Evolutionary conservation across 2,888 invertebrate genomes (phyloP).

Genomic region (Pharmacophagus antenor): DNA sequence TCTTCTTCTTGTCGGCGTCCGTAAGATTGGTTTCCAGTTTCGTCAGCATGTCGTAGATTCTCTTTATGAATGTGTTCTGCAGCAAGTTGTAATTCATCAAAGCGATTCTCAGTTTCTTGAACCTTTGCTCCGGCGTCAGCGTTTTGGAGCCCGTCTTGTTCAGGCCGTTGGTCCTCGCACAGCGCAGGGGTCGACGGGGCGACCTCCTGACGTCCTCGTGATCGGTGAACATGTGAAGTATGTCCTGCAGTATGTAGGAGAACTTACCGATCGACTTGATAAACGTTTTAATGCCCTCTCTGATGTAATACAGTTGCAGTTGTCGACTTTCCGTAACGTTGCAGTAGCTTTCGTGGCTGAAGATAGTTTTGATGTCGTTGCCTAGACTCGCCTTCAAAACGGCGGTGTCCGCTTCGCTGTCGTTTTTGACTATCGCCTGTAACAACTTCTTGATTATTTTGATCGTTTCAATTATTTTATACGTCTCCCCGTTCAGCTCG

Average conservation of each 20-base stretch:
- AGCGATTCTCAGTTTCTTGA: conserved; percentile 48
- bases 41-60: conserved; percentile 50
- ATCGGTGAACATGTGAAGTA: conserved; percentile 47
- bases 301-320: conserved; percentile 53
- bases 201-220: conserved; percentile 23
- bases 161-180: conserved; percentile 19
- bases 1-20: conserved; percentile 15
- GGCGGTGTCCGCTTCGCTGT: conserved; percentile 23
- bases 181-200: conserved; percentile 27
- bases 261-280: conserved; percentile 57
- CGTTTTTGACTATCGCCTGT: conserved; percentile 42
- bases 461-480: conserved; percentile 51
- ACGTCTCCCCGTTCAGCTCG: conserved; percentile 50
- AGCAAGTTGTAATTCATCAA: conserved; percentile 53
- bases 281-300: conserved; percentile 53
- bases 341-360: conserved; percentile 31
- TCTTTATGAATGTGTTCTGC: conserved; percentile 58
- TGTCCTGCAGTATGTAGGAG: conserved; percentile 52
- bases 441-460: conserved; percentile 58
- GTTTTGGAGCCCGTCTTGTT: conserved; percentile 25
- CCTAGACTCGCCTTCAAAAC: conserved; percentile 43
- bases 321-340: conserved; percentile 45
- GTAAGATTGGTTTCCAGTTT: conserved; percentile 38
- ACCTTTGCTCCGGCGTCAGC: conserved; percentile 35
- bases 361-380: conserved; percentile 33